Base-by-base conservation (phyloP, 2,113 vertebrate species). In the Megaleporinus macrocephalus region DNA sequence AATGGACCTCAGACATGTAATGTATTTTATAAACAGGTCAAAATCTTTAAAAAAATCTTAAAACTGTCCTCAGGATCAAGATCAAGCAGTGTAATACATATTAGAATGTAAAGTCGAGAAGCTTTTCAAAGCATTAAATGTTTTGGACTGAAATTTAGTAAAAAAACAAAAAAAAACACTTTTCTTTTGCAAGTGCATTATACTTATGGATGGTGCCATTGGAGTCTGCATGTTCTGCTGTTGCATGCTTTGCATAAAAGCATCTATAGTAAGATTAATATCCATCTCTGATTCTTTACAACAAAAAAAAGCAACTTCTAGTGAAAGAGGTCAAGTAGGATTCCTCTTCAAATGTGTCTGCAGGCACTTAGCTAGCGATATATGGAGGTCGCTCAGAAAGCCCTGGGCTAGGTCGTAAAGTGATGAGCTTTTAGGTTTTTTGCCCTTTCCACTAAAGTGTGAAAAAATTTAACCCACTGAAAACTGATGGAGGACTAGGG, bases 401-500 rank as follows among this genome's bases (percentile, higher is more conserved):
- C 70, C 30, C 75, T 41, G 4, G 26, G 51, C 61, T 78, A 72
- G 73, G 62, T 70, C 68, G 41, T 75, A 65, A 77, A 81, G 59
- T 1, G 3, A 33, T 49, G 57, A 30, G 10, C 26, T n/a, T n/a
- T n/a, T n/a, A n/a, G n/a, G 26, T 18, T 49, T 4, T 74, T 76
- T 16, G 2, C 18, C 18, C 33, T 69, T 59, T 80, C 27, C 26
- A 44, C 66, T 66, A 57, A 26, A 66, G 41, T 12, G 9, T 24
- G n/a, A n/a, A n/a, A n/a, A n/a, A n/a, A n/a, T n/a, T n/a, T n/a
- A n/a, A n/a, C n/a, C n/a, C n/a, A n/a, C n/a, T n/a, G n/a, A n/a
- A n/a, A n/a, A n/a, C n/a, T n/a, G n/a, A n/a, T n/a, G n/a, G n/a
- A n/a, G n/a, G n/a, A n/a, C n/a, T n/a, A n/a, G n/a, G n/a, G n/a